Conservation (phyloP, 1,140 invertebrate species). For the Pogonus chalceus region DNA sequence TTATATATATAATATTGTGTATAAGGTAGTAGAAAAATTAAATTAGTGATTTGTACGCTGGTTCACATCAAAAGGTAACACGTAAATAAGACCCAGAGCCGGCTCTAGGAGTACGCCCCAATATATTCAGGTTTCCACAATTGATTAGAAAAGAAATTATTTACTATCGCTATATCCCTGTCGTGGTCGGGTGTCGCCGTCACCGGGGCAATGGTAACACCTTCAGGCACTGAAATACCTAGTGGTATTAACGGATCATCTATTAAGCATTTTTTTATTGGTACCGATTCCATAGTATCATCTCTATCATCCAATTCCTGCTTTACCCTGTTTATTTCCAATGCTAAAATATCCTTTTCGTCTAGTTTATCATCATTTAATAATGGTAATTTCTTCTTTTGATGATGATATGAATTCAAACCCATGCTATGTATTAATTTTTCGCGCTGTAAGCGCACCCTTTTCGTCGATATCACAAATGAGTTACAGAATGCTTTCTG, state of each 20-base stretch:
- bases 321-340: conserved; percentile 3
- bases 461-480: conserved; percentile 42
- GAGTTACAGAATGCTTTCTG: conserved; percentile 44
- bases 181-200: conserved; percentile 33
- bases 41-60: background rate
- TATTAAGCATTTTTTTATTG: conserved; percentile 19
- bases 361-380: conserved; percentile 9
- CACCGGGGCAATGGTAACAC: conserved; percentile 36
- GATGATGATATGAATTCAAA: conserved; percentile 31
- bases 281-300: background rate
- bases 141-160: conserved; percentile 45
- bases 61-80: background rate
- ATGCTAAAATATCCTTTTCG: background rate
- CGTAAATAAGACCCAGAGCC: background rate
- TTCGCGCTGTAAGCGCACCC: conserved; percentile 38
- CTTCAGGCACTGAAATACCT: conserved; percentile 34
- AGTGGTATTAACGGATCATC: conserved; percentile 34
- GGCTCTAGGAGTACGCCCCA: conserved; percentile 31
- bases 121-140: conserved; percentile 48
- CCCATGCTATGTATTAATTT: conserved; percentile 36
- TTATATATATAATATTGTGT: conserved; percentile 6
- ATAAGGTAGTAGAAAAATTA: conserved; percentile 11
- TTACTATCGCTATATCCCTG: conserved; percentile 39
- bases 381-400: conserved; percentile 13
- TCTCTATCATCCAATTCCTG: background rate